Base-by-base conservation (phyloP, 2,888 invertebrate genomes). In the Callinectes sapidus region DNA sequence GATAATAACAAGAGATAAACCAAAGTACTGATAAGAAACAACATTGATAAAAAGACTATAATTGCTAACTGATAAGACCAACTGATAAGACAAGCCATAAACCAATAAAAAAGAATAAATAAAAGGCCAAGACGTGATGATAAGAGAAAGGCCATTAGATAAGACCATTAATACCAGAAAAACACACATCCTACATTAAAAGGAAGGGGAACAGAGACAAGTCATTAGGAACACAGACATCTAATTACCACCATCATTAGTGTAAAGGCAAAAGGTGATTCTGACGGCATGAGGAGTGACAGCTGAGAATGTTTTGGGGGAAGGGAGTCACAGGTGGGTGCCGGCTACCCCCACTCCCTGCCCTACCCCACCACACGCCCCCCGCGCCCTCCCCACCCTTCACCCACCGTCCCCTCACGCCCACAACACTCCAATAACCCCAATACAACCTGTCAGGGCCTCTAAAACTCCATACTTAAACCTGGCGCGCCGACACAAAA, bases 401-500 rank as follows among this genome's bases (percentile, higher is more conserved):
- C 13, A 32, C 54, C 18, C 16, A 1, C 16, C 54, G 8, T 35
- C 28, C 5, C 2, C 61, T 32, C 81, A 35, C 35, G 3, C 35
- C 35, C 18, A 81, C 32, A 81, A 23, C 35, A 32, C 35, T 35
- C 35, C 32, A 32, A 32, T 10, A 35, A 13, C 35, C 35, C 2
- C 14, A 35, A 35, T 32, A 35, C 35, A 35, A 32, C 81, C 32
- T 81, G 81, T 16, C 81, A 81, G 18, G 16, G 32, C 16, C 28
- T 28, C n/a, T 89, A 48, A 77, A 28, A 39, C 71, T 71, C 18
- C 3, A 18, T 14, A 77, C 90, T 90, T 86, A 61, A 90, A 90
- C 61, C 86, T 86, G 39, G 86, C 90, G 90, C 90, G 90, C 86
- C 2, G 66, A 90, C 66, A 89, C 66, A 85, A 55, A 86, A 90